Evolutionary conservation across 1,140 invertebrate species (phyloP), one percentile per base, ranked within the genome.

Genomic region (Hycleus cichorii): DNA sequence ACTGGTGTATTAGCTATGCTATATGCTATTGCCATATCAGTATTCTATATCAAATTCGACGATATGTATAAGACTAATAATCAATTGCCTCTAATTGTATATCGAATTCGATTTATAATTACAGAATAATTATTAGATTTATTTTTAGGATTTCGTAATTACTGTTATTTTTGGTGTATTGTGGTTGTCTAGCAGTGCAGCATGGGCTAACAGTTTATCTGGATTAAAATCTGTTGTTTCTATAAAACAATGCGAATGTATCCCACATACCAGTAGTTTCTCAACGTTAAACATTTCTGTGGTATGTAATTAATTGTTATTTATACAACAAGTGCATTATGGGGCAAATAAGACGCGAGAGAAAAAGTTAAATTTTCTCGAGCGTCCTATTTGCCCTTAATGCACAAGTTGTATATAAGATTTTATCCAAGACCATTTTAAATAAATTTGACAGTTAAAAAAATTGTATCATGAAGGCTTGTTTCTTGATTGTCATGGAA

Each of bases 1-100:
- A 81, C 83, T 57, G 85, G 85, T 26, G 84, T 87, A 10, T 72
- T 88, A 12, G 78, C 82, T 6, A 80, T 87, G 69, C 68, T 88
- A 8, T 86, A 83, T 70, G 76, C 78, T 50, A 62, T 84, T 38
- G 82, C 68, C 7, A 78, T 80, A n/a, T 69, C 80, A 42, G 71
- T 78, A 26, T 66, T 86, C 24, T 87, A 87, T 71, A 68, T 80
- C 12, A 76, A 85, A 59, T 80, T 80, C 66, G 80, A 83, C 71
- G 75, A 79, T 18, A 49, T 78, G 47, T 87, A 87, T 67, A 75
- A 78, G 51, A 78, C 74, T 46, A 83, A 83, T 68, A 76, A 72
- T 56, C 74, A 77, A 50, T 63, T 75, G 27, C 73, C 74, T 25
- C 56, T 76, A 26, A 63, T 68, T 60, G 73, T 76, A 69, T 71